Evolutionary conservation across 2,888 invertebrate species (phyloP), one percentile per base, ranked within the genome.

Genomic region (Volucella bombylans): DNA sequence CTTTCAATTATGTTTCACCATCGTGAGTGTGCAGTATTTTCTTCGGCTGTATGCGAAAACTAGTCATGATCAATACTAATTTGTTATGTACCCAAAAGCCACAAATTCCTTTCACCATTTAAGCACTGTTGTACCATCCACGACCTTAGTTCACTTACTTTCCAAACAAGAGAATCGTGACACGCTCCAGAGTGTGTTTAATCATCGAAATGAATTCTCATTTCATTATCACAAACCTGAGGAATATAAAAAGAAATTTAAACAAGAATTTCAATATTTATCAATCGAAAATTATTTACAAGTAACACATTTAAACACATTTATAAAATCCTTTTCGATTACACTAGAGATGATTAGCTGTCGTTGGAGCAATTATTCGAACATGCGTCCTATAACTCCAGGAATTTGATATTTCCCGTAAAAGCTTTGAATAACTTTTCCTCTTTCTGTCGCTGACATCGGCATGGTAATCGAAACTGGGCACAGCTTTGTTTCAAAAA

Each of bases 301-400:
- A 81, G 47, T 52, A 76, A 65, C 50, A 55, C 74, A 81, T 81
- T 69, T 50, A 73, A 47, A 49, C 62, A n/a, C n/a, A n/a, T n/a
- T n/a, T 74, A 23, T 49, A 64, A 47, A 18, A 49, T 12, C 57
- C 71, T 64, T 72, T 79, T 54, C 57, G 31, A 41, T 73, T 80
- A n/a, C 72, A 86, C 47, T 68, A 62, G 31, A 81, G 68, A 71
- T 80, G 81, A 62, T 80, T 77, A 52, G 71, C 71, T 74, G 72
- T 67, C 69, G 57, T 15, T n/a, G 59, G 45, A 38, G 64, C 54
- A n/a, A 59, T 57, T 52, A 79, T 65, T 38, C 52, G 39, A 23
- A 64, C 50, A 12, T 73, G 76, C 18, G 76, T 76, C 2, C n/a
- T 23, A 61, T 72, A 12, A 72, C 50, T 12, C 68, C 55, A n/a